phyloP scores from a whole-genome alignment of 2,888 invertebrate species.

The Cremastinae sp. region DNA sequence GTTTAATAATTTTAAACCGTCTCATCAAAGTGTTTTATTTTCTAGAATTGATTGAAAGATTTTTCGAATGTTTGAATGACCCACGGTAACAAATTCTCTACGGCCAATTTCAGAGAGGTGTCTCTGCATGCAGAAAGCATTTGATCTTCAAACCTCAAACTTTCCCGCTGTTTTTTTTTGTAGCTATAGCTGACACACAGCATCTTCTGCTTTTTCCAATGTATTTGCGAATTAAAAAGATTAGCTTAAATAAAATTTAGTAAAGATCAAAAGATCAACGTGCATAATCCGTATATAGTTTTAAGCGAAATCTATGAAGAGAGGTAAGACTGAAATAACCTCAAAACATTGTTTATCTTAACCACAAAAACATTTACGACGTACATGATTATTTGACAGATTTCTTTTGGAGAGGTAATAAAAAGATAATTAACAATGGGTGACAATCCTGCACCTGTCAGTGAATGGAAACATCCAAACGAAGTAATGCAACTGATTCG shows the following conservation, averaged over 20 bases:
- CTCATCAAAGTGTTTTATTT: too few species aligned
- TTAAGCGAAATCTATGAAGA: too few species aligned
- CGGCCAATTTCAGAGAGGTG: too few species aligned
- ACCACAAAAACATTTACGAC: not conserved
- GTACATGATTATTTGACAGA: not conserved
- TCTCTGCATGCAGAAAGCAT: not conserved
- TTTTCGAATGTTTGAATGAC: too few species aligned
- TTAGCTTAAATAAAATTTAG: not conserved
- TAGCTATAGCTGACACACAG: slow-evolving; percentile 6
- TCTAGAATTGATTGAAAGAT: too few species aligned
- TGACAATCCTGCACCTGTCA: slow-evolving; percentile 53
- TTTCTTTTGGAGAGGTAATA: slow-evolving; percentile 13
- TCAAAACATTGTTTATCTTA: slow-evolving; percentile 24
- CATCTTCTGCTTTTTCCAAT: not conserved
- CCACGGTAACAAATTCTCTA: too few species aligned
- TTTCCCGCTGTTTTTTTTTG: slow-evolving; percentile 42
- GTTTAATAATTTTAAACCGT: too few species aligned
- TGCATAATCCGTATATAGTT: too few species aligned
- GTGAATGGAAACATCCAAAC: slow-evolving; percentile 83
- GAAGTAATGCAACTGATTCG: slow-evolving; percentile 88
- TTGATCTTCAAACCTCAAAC: slow-evolving; percentile 13
- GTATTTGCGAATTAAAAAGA: too few species aligned
- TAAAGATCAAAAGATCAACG: not conserved
- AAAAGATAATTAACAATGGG: slow-evolving; percentile 48
- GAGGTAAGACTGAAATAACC: slow-evolving; percentile 27